Evolutionary conservation across 2,797 vertebrate species (phyloP), one percentile per base, ranked within the genome.

Genomic region (Argyrosomus regius): DNA sequence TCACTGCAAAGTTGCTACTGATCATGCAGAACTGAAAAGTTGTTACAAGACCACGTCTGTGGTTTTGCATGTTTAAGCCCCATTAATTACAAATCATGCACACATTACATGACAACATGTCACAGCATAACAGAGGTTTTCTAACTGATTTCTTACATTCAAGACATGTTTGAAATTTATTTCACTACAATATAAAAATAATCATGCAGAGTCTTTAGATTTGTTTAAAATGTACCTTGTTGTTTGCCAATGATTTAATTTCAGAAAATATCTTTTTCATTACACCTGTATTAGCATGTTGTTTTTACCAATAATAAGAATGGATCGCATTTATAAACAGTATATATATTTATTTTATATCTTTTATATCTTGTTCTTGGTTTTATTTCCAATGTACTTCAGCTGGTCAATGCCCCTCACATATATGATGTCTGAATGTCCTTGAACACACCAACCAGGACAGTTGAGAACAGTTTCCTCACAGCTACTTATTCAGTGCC

Each of bases 141-240:
- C 48, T 31, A 20, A 35, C 20, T 45, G 28, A 70, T 63, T 35
- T 63, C 41, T 41, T 16, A 45, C 31, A 69, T 61, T 72, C 26
- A 53, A 39, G 14, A 5, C 20, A 60, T 41, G 18, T 39, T 60
- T 58, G 49, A 9, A 46, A 52, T 41, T 12, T 2, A 20, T 45
- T 70, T 75, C 43, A 41, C n/a, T 4, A 10, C 22, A 63, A 5
- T 17, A 6, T 67, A n/a, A 31, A 80, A 73, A 70, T 65, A 31
- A 31, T 14, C 45, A 58, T 16, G 16, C 39, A 43, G 22, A 56
- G 11, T 18, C 16, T 59, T 12, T 2, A 22, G 18, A 54, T 13
- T 43, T 16, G 45, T 28, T 52, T 24, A 22, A 61, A 26, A 52
- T 46, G 14, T 14, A 22, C 8, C 28, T 26, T 10, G n/a, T 49